These are phyloP conservation scores for Hozukius guyotensis DNA, from an alignment of 2,797 vertebrate species.

Conservation along the genomic window DNA sequence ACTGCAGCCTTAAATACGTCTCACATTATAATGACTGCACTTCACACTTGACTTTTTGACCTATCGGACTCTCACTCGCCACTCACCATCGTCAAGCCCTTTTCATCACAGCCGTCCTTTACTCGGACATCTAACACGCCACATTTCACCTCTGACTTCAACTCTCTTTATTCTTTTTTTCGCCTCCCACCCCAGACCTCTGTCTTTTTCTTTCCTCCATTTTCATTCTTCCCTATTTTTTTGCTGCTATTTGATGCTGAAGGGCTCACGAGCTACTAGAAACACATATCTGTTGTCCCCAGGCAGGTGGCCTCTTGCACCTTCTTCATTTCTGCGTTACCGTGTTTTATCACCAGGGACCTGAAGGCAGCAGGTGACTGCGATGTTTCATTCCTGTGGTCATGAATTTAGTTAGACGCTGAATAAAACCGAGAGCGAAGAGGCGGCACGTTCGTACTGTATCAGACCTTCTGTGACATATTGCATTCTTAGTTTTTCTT, in stretches of 20 bases:
- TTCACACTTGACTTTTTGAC: constrained; percentile 25
- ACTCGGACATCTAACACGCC: not conserved
- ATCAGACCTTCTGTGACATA: constrained; percentile 3
- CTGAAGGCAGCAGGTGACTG: constrained; percentile 23
- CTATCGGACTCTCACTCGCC: constrained; percentile 1
- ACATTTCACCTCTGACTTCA: constrained; percentile 29
- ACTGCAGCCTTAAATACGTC: not conserved
- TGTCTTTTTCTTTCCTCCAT: not conserved
- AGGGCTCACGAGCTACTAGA: constrained; percentile 22
- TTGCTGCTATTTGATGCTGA: constrained; percentile 5
- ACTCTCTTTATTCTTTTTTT: not conserved
- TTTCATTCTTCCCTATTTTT: not conserved
- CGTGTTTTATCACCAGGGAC: constrained; percentile 30
- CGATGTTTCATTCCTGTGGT: not conserved
- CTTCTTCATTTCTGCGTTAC: constrained; percentile 15
- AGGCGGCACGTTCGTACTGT: not conserved
- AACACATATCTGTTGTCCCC: constrained; percentile 22
- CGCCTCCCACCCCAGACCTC: not conserved
- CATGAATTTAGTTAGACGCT: constrained; percentile 27
- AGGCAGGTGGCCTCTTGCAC: constrained; percentile 1
- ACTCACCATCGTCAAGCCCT: constrained; percentile 1
- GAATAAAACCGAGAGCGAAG: constrained; percentile 7
- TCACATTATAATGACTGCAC: constrained; percentile 3
- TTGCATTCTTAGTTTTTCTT: constrained; percentile 1
- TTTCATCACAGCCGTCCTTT: not conserved